Evolutionary conservation across 1,140 invertebrate species (phyloP).

Genomic region (Ceratitis capitata): DNA sequence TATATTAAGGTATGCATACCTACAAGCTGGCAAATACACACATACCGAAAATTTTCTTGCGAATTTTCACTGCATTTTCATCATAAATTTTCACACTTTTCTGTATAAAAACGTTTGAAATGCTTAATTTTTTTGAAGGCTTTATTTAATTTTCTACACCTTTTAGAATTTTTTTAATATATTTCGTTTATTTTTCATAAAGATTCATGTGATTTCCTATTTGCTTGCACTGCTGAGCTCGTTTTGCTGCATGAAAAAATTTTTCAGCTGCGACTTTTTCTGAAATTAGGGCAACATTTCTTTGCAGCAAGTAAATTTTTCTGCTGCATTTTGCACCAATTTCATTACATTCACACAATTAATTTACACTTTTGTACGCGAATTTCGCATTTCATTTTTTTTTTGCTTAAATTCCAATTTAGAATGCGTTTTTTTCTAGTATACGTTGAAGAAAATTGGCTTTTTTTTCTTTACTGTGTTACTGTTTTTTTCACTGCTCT

Average conservation of each 20-base stretch:
- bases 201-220: neutral
- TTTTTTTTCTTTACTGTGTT: neutral
- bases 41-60: conserved; percentile 34
- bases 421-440: neutral
- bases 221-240: neutral
- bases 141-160: neutral
- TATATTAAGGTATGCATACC: neutral
- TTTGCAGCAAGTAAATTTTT: neutral
- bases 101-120: neutral
- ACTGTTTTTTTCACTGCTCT: conserved; percentile 41
- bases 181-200: neutral
- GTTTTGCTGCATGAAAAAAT: neutral
- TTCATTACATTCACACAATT: neutral
- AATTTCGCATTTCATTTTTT: neutral
- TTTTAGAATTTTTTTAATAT: neutral
- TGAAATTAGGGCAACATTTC: conserved; percentile 1
- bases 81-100: neutral
- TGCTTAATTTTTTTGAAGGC: neutral
- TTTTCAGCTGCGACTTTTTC: conserved; percentile 1
- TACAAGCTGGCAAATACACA: conserved; percentile 37
- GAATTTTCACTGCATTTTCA: conserved; percentile 37
- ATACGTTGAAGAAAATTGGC: neutral
- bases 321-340: neutral
- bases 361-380: neutral
- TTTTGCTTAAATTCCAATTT: conserved; percentile 15